These are phyloP conservation scores for Hyla sarda DNA, from an alignment of 2,113 vertebrate genomes.

Conservation along the genomic window DNA sequence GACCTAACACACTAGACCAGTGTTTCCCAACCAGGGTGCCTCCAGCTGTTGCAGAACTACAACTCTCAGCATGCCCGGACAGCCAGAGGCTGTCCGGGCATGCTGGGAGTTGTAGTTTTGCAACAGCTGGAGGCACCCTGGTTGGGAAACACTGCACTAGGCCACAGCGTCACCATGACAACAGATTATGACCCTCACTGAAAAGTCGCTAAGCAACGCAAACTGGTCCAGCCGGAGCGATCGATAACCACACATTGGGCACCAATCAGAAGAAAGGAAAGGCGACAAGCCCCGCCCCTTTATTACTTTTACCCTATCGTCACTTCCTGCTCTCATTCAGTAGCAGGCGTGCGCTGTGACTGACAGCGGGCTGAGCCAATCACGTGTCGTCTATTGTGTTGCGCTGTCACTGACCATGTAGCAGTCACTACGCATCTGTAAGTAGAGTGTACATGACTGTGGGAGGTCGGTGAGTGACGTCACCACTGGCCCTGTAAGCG, in stretches of 20 bases:
- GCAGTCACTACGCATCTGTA: background rate
- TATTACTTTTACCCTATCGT: background rate
- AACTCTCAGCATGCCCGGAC: too few species aligned
- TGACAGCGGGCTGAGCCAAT: background rate
- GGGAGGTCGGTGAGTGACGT: background rate
- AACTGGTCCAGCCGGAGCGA: background rate
- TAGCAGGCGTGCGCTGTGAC: background rate
- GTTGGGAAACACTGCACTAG: too few species aligned
- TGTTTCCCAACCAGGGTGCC: too few species aligned
- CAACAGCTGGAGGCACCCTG: too few species aligned
- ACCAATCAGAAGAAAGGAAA: background rate
- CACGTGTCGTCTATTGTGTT: background rate
- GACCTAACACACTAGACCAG: background rate
- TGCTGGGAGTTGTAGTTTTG: too few species aligned
- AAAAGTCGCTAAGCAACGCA: background rate
- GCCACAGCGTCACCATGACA: conserved; percentile 31
- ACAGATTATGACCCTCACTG: conserved; percentile 17
- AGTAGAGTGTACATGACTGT: background rate
- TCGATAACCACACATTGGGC: background rate
- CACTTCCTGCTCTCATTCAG: conserved; percentile 25
- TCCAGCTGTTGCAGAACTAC: too few species aligned
- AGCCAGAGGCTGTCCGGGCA: too few species aligned
- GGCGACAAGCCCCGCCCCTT: background rate
- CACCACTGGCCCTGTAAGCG: background rate
- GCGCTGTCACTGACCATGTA: background rate